A percentile compares a stretch with the other conserved stretches of the same genome.
phyloP scores from a whole-genome alignment of 2,797 vertebrate genomes.

The Enteromius treurensis region DNA sequence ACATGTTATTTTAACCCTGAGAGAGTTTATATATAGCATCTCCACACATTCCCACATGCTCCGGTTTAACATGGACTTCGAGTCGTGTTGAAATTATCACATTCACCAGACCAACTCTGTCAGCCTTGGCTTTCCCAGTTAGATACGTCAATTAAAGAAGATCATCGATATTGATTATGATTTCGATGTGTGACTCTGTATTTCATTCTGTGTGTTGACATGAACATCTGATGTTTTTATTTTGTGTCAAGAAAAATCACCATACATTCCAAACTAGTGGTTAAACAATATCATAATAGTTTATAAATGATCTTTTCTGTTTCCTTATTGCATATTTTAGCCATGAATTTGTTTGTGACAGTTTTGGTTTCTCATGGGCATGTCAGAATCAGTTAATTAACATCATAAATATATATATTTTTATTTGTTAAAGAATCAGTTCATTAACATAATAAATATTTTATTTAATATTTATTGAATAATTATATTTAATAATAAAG shows the following conservation, averaged over 20 bases:
- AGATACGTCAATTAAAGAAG: not conserved
- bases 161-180: not conserved
- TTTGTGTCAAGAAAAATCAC: not conserved
- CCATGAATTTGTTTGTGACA: not conserved
- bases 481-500: too few relatives aligned
- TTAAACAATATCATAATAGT: not conserved
- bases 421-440: not conserved
- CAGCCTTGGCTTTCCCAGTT: not conserved
- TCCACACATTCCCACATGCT: conserved; percentile 31
- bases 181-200: not conserved
- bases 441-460: not conserved
- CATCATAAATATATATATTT: too few relatives aligned
- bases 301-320: not conserved
- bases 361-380: not conserved
- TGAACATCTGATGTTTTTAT: not conserved
- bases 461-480: too few relatives aligned
- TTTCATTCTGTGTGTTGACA: not conserved
- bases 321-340: not conserved
- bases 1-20: conserved; percentile 50
- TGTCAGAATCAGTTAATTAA: not conserved
- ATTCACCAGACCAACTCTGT: not conserved
- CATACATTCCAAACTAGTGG: not conserved
- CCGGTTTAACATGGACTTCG: conserved; percentile 20
- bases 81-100: not conserved
- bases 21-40: conserved; percentile 48